These are phyloP conservation scores for Ursus arctos DNA, from an alignment of 2,113 vertebrate genomes.

Conservation along the genomic window DNA sequence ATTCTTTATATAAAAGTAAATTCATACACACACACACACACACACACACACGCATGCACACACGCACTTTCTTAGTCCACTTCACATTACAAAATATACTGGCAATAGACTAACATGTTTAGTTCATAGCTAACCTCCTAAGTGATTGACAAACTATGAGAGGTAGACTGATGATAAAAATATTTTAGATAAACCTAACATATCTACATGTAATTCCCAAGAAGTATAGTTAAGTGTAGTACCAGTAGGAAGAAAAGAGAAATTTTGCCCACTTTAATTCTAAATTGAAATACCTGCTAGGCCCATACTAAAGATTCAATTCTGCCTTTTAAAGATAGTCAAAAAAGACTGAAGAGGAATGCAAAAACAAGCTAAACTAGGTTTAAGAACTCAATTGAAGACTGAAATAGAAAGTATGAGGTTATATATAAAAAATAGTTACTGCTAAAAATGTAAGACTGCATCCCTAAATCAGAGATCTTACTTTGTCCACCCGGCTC, in stretches of 20 bases:
- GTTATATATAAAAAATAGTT: background rate
- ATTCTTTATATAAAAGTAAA: slow-evolving; percentile 32
- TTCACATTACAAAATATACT: slow-evolving; percentile 44
- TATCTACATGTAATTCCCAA: background rate
- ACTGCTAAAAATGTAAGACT: slow-evolving; percentile 54
- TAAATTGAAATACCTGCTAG: slow-evolving; percentile 49
- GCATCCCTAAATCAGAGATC: slow-evolving; percentile 1
- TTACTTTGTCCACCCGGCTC: background rate
- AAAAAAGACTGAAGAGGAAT: slow-evolving; percentile 10
- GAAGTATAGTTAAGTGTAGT: background rate
- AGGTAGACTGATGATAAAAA: slow-evolving; percentile 2
- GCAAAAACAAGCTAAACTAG: slow-evolving; percentile 49
- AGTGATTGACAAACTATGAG: slow-evolving; percentile 15
- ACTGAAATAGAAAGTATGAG: slow-evolving; percentile 45
- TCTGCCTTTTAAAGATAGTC: slow-evolving; percentile 28
- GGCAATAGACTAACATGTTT: slow-evolving; percentile 22
- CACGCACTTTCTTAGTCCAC: background rate
- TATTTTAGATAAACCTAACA: slow-evolving; percentile 6
- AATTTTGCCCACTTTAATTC: background rate
- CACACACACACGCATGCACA: background rate
- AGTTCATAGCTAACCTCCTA: slow-evolving; percentile 26
- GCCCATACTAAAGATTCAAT: slow-evolving; percentile 16
- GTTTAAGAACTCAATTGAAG: slow-evolving; percentile 39
- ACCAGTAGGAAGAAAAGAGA: background rate
- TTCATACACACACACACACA: background rate